phyloP scores from a whole-genome alignment of 2,797 vertebrate genomes.

The Sarcophilus harrisii region DNA sequence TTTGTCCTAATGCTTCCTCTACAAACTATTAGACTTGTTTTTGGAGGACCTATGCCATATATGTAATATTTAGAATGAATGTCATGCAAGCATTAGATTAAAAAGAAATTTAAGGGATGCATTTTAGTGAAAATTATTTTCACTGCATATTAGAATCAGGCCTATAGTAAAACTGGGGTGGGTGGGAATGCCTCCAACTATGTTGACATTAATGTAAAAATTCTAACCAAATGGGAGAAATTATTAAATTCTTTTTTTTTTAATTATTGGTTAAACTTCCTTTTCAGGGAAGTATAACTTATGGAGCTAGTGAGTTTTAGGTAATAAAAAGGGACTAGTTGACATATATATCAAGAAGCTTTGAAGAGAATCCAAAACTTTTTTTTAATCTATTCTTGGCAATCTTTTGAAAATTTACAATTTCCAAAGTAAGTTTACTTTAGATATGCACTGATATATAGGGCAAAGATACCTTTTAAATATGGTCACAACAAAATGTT shows the following conservation, averaged over 20 bases:
- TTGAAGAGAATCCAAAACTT: not conserved
- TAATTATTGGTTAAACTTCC: constrained; percentile 4
- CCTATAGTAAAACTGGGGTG: not conserved
- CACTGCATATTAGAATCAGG: not conserved
- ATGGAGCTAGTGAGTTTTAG: not conserved
- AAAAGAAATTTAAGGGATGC: constrained; percentile 39
- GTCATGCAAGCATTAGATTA: not conserved
- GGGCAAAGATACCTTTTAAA: not conserved
- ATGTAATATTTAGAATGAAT: not conserved
- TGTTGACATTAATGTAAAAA: constrained; percentile 26
- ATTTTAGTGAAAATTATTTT: not conserved
- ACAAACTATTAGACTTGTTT: not conserved
- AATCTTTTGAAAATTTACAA: constrained; percentile 33
- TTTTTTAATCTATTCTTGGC: not conserved
- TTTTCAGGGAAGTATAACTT: constrained; percentile 23
- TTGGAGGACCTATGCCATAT: not conserved
- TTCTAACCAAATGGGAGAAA: not conserved
- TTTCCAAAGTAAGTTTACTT: constrained; percentile 33
- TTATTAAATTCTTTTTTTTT: constrained; percentile 33
- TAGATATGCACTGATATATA: not conserved
- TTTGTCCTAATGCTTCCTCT: constrained; percentile 11
- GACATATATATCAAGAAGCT: not conserved
- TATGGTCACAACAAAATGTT: not conserved
- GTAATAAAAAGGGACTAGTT: constrained; percentile 13
- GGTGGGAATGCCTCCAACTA: constrained; percentile 7